A percentile compares a stretch with the other conserved stretches of the same genome.
Conservation (phyloP, 2,888 invertebrate genomes). For the Drosophila borealis region DNA sequence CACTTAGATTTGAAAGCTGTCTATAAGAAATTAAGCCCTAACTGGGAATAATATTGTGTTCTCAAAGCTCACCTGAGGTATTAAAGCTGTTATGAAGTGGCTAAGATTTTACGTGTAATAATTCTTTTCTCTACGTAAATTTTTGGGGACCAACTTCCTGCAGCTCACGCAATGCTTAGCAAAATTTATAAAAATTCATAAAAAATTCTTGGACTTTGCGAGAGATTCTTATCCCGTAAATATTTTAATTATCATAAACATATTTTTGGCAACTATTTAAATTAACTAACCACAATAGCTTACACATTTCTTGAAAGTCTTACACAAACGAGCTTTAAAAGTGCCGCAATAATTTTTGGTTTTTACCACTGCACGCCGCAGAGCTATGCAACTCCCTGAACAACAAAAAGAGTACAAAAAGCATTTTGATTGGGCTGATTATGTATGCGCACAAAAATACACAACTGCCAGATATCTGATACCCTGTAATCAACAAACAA, state of each 20-base stretch:
- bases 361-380: constrained; percentile 42
- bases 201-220: too few species aligned
- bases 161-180: too few species aligned
- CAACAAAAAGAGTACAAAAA: constrained; percentile 32
- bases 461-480: not conserved
- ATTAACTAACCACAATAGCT: constrained; percentile 29
- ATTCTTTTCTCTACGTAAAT: too few species aligned
- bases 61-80: too few species aligned
- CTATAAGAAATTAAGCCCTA: too few species aligned
- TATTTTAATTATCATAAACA: constrained; percentile 6
- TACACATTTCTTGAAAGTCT: constrained; percentile 19
- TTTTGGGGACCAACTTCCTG: too few species aligned
- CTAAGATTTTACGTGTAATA: too few species aligned
- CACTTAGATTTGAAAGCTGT: too few species aligned
- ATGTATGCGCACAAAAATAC: constrained; percentile 14
- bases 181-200: too few species aligned
- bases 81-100: too few species aligned
- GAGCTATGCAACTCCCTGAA: constrained; percentile 4
- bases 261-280: not conserved
- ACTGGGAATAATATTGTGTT: too few species aligned
- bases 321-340: constrained; percentile 25
- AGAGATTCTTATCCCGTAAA: not conserved
- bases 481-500: constrained; percentile 1
- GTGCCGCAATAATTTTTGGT: constrained; percentile 42
- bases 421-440: constrained; percentile 45